Evolutionary conservation across 1,140 invertebrate species (phyloP).

Genomic region (Calliphora vicina): DNA sequence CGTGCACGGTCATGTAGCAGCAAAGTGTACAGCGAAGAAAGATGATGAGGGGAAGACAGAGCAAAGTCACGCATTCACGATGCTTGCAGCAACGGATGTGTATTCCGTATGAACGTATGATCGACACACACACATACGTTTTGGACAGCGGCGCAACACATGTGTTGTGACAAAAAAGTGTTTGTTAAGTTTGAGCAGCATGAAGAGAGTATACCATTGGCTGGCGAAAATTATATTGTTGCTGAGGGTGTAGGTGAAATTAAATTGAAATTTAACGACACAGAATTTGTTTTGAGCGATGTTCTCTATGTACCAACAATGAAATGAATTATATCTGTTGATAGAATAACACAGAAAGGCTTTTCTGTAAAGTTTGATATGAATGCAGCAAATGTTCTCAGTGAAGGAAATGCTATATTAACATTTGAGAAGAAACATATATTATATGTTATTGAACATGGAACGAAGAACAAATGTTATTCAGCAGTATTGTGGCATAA

Average conservation of each 20-base stretch:
- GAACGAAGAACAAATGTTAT: not conserved
- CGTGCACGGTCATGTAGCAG: not conserved
- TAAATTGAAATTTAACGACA: not conserved
- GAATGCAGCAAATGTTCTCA: constrained; percentile 23
- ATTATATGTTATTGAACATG: constrained; percentile 31
- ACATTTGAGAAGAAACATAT: constrained; percentile 24
- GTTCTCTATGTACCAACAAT: constrained; percentile 36
- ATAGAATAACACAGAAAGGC: constrained; percentile 29
- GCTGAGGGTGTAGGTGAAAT: constrained; percentile 25
- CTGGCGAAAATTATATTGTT: constrained; percentile 31
- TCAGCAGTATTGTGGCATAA: constrained; percentile 32
- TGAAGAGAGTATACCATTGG: not conserved
- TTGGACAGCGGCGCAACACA: not conserved
- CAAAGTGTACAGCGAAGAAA: not conserved
- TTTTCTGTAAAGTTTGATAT: constrained; percentile 32
- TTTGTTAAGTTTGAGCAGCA: not conserved
- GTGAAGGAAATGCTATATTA: not conserved
- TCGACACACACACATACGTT: too few relatives aligned
- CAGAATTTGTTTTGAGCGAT: constrained; percentile 9
- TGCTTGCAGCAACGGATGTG: not conserved
- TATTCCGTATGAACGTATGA: not conserved
- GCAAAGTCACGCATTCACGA: not conserved
- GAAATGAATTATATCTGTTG: constrained; percentile 34
- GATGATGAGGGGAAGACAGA: not conserved
- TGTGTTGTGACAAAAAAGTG: not conserved